Evolutionary conservation across 1,140 invertebrate species (phyloP).

Genomic region (Cryptotermes secundus): DNA sequence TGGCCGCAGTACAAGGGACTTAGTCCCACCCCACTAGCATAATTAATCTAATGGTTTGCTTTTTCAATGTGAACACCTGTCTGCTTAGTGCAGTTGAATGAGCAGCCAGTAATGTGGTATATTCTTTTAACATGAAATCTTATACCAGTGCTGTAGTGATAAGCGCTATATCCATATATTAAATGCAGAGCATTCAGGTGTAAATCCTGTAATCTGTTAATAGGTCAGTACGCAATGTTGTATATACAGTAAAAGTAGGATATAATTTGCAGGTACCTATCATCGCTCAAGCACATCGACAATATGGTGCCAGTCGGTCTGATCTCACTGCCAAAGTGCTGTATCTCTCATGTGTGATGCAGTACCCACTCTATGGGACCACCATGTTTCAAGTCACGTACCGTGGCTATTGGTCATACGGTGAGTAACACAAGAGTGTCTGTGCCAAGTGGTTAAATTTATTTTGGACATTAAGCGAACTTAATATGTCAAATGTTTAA

Average conservation of each 20-base stretch:
- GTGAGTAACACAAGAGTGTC: constrained; percentile 44
- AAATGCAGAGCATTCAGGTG: too few species aligned
- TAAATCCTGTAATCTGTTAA: not conserved
- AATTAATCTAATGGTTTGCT: too few species aligned
- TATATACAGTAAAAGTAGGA: not conserved
- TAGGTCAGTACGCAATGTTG: not conserved
- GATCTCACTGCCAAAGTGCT: constrained; percentile 91
- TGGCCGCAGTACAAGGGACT: too few species aligned
- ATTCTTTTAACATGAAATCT: too few species aligned
- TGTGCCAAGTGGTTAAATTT: too few species aligned
- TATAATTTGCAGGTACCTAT: constrained; percentile 65
- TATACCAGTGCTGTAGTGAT: too few species aligned
- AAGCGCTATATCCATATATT: too few species aligned
- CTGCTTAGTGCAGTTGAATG: not conserved
- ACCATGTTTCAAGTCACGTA: constrained; percentile 91
- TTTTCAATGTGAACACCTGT: not conserved
- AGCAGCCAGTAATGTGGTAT: too few species aligned
- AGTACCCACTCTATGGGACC: constrained; percentile 93
- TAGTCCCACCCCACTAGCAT: too few species aligned
- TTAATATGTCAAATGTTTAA: too few species aligned
- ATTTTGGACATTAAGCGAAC: too few species aligned
- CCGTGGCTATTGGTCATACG: constrained; percentile 89
- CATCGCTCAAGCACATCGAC: constrained; percentile 80
- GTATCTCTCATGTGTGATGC: constrained; percentile 95
- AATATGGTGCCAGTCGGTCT: constrained; percentile 87